These are phyloP conservation scores for Brachystomella parvula DNA, from an alignment of 1,140 invertebrate genomes.

Conservation along the genomic window DNA sequence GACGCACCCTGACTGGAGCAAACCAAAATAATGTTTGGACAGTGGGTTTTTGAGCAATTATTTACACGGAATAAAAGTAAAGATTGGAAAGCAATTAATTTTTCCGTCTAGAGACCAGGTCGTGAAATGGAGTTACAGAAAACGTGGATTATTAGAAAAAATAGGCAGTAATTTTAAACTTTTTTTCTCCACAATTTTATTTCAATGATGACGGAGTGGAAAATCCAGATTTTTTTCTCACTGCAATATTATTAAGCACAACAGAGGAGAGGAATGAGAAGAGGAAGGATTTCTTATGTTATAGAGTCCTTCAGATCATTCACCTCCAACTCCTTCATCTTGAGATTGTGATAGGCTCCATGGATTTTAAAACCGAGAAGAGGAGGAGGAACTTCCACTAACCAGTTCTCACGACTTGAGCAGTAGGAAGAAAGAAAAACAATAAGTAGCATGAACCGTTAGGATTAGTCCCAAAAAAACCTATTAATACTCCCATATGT, in stretches of 20 bases:
- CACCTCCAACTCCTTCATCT: not conserved
- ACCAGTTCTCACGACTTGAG: not conserved
- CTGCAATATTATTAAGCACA: not conserved
- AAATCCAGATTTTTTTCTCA: slow-evolving; percentile 2
- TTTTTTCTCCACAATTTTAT: not conserved
- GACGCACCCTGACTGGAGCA: too few species aligned
- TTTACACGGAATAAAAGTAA: too few species aligned
- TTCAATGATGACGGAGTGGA: not conserved
- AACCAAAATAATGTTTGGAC: too few species aligned
- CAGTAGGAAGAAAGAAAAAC: too few species aligned
- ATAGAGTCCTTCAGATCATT: not conserved
- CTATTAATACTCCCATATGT: not conserved
- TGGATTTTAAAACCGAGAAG: not conserved
- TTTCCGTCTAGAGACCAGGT: too few species aligned
- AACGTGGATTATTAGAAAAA: too few species aligned
- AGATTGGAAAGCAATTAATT: too few species aligned
- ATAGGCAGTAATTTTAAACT: not conserved
- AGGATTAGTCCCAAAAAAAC: not conserved
- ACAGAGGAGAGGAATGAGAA: not conserved
- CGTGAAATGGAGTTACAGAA: too few species aligned
- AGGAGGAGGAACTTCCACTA: not conserved
- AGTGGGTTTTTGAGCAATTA: too few species aligned
- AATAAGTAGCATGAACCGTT: not conserved
- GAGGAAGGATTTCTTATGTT: not conserved
- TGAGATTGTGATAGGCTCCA: slow-evolving; percentile 1